These are phyloP conservation scores for Xanthia togata DNA, from an alignment of 2,888 invertebrate genomes.

Conservation along the genomic window DNA sequence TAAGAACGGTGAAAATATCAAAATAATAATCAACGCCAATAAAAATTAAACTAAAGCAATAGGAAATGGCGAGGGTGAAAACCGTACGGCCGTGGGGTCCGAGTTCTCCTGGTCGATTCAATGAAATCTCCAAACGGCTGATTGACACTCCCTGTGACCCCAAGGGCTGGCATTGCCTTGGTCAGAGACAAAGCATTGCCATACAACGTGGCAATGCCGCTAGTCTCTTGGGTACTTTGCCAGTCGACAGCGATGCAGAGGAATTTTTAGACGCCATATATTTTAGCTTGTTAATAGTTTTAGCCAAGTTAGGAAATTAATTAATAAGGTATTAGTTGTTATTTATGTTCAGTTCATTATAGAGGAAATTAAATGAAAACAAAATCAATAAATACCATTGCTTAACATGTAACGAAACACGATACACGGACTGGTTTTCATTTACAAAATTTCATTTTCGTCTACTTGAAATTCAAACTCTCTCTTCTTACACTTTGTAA, in stretches of 20 bases:
- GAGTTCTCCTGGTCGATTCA: background rate
- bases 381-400: background rate
- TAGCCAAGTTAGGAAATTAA: too few species aligned
- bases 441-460: background rate
- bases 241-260: background rate
- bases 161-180: background rate
- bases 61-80: background rate
- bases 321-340: too few species aligned
- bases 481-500: background rate
- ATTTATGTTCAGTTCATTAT: too few species aligned
- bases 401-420: background rate
- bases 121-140: background rate
- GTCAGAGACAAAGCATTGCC: too few species aligned
- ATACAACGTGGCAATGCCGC: background rate
- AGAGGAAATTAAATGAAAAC: background rate
- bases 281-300: too few species aligned
- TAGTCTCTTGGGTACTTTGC: background rate
- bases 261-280: background rate
- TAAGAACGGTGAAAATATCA: constrained; percentile 15
- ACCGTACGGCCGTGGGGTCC: background rate
- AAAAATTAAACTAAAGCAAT: background rate
- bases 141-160: background rate
- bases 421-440: background rate
- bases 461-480: constrained; percentile 9
- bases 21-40: background rate